A percentile compares a stretch with the other conserved stretches of the same genome.
phyloP scores from a whole-genome alignment of 1,140 invertebrate species.

The Pseudomyrmex flavicornis region DNA sequence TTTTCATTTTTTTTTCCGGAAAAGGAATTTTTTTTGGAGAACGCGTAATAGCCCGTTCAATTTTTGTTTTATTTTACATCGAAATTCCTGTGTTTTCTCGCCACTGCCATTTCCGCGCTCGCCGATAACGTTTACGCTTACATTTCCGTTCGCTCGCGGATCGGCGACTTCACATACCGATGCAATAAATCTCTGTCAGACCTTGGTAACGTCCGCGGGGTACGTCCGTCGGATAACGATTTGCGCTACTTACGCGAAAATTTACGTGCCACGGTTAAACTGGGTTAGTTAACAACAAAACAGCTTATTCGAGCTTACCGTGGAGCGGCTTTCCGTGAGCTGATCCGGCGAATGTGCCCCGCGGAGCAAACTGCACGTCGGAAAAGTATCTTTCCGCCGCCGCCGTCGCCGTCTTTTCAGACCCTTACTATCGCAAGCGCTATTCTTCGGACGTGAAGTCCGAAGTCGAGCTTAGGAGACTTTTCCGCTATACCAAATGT shows the following conservation, averaged over 20 bases:
- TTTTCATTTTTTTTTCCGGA: background rate
- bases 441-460: conserved; percentile 1
- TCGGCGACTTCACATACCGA: conserved; percentile 30
- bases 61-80: conserved; percentile 33
- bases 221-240: conserved; percentile 37
- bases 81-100: conserved; percentile 23
- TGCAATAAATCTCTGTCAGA: conserved; percentile 53
- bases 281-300: conserved; percentile 43
- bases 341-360: background rate
- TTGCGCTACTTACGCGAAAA: conserved; percentile 42
- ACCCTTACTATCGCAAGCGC: background rate
- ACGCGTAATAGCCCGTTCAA: conserved; percentile 4
- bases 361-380: background rate
- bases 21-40: background rate
- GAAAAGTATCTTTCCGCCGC: background rate
- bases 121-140: conserved; percentile 48
- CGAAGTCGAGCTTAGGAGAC: conserved; percentile 5
- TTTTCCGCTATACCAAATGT: conserved; percentile 23
- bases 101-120: conserved; percentile 37
- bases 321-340: background rate
- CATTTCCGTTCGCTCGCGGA: conserved; percentile 39
- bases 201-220: conserved; percentile 7
- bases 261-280: conserved; percentile 32
- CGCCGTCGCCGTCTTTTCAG: conserved; percentile 3
- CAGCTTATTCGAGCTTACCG: background rate